Evolutionary conservation across 2,888 invertebrate species (phyloP).

Genomic region (Limenitis arthemis): DNA sequence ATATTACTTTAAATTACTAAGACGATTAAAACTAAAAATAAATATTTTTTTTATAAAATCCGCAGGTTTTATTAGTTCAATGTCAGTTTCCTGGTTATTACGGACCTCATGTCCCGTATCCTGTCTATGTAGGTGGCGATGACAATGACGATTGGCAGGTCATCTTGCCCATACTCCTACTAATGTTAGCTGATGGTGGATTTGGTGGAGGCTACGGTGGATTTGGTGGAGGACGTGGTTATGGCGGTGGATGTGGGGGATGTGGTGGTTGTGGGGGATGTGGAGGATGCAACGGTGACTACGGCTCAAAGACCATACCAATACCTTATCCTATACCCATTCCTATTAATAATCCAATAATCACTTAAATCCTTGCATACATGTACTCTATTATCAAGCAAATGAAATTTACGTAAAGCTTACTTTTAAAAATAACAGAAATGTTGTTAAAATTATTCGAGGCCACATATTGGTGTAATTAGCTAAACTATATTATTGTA

Average conservation of each 20-base stretch:
- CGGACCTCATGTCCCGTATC: conserved; percentile 29
- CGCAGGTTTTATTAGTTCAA: conserved; percentile 34
- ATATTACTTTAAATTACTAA: not conserved
- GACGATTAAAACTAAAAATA: not conserved
- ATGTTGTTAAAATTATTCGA: conserved; percentile 21
- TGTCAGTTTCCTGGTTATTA: conserved; percentile 33
- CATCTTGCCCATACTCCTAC: conserved; percentile 40
- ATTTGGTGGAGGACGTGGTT: conserved; percentile 22
- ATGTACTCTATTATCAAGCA: no score
- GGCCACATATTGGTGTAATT: conserved; percentile 44
- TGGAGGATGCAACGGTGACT: conserved; percentile 24
- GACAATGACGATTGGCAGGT: conserved; percentile 34
- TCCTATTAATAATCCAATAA: conserved; percentile 33
- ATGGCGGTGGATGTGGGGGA: not conserved
- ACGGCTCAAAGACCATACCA: conserved; percentile 31
- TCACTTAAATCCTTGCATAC: no score
- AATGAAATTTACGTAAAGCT: not conserved
- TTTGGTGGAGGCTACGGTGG: conserved; percentile 20
- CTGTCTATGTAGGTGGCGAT: conserved; percentile 36
- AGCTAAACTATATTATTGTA: conserved; percentile 30
- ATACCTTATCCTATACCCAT: conserved; percentile 42
- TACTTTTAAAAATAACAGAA: conserved; percentile 8
- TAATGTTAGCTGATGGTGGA: conserved; percentile 36
- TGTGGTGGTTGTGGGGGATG: conserved; percentile 22
- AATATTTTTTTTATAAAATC: conserved; percentile 11